Evolutionary conservation across 2,888 invertebrate genomes (phyloP).

Genomic region (Hypomecis atomaria): DNA sequence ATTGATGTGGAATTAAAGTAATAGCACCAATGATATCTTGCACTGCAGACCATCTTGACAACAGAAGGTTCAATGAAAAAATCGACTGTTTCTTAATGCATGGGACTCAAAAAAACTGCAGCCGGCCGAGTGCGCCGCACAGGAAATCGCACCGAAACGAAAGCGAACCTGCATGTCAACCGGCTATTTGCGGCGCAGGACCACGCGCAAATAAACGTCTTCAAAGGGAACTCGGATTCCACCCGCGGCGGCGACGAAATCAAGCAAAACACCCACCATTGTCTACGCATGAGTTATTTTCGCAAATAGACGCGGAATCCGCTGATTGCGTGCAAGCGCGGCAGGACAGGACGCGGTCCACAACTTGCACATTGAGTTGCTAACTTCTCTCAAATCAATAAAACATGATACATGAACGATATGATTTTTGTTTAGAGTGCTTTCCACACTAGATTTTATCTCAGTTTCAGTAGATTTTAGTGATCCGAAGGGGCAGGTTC

Average conservation of each 20-base stretch:
- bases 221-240: constrained; percentile 80
- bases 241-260: constrained; percentile 58
- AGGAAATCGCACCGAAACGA: constrained; percentile 34
- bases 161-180: constrained; percentile 68
- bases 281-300: constrained; percentile 82
- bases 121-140: constrained; percentile 1
- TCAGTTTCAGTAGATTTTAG: no score
- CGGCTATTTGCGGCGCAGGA: constrained; percentile 83
- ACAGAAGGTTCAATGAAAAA: no score
- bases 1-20: no score
- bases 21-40: no score
- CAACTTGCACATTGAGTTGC: constrained; percentile 17
- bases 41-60: no score
- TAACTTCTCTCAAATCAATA: no score
- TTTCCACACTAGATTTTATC: no score
- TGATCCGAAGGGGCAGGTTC: no score
- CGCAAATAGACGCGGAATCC: constrained; percentile 70
- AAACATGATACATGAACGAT: no score
- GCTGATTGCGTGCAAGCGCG: constrained; percentile 32
- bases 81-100: no score
- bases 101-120: not conserved
- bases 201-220: constrained; percentile 82
- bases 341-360: constrained; percentile 5
- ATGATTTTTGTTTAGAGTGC: no score
- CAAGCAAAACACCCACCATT: constrained; percentile 79